Percentiles rank a stretch among this genome's conserved stretches.
Conservation (phyloP, 2,797 vertebrate species). For the Agapornis canus region DNA sequence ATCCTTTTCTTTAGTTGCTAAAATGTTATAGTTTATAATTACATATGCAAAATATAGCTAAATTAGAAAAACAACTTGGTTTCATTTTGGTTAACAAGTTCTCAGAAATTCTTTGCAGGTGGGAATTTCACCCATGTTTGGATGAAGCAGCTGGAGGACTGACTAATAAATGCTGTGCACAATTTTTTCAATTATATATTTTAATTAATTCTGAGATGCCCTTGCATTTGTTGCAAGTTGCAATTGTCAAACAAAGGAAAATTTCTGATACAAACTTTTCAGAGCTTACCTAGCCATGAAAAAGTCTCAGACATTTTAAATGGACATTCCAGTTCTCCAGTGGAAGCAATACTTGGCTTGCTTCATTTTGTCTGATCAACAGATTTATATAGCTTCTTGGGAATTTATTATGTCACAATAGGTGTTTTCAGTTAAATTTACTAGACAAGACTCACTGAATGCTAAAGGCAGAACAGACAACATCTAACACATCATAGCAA, state of each 20-base stretch:
- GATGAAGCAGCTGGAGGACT: not conserved
- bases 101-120: not conserved
- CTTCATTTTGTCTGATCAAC: not conserved
- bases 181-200: not conserved
- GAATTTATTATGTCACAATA: not conserved
- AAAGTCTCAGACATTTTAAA: not conserved
- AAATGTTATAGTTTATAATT: not conserved
- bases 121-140: not conserved
- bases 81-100: not conserved
- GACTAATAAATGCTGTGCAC: not conserved
- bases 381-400: not conserved
- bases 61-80: not conserved
- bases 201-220: not conserved
- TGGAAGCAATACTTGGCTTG: not conserved
- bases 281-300: not conserved
- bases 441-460: not conserved
- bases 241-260: not conserved
- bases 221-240: no score
- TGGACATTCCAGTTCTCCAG: not conserved
- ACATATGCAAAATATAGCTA: not conserved
- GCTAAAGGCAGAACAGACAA: not conserved
- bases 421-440: not conserved
- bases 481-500: not conserved
- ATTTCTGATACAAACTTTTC: not conserved
- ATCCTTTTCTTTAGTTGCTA: not conserved